phyloP scores from a whole-genome alignment of 2,888 invertebrate genomes.

The Deroplatys truncata region DNA sequence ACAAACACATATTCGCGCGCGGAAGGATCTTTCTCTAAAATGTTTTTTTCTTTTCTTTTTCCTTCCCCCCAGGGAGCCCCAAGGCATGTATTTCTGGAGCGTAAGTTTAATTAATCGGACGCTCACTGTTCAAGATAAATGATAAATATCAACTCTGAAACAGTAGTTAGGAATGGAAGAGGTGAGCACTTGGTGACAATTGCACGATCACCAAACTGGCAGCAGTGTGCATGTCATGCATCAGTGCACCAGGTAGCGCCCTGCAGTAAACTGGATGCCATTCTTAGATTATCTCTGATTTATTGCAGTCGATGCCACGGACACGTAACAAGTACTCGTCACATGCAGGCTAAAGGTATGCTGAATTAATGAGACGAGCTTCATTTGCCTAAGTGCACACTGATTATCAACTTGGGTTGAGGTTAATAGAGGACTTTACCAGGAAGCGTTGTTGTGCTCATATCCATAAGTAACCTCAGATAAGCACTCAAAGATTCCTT shows the following conservation, averaged over 20 bases:
- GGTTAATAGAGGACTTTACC: neutral
- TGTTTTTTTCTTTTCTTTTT: too few species aligned
- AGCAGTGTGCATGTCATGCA: neutral
- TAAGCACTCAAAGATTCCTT: too few species aligned
- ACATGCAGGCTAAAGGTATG: neutral
- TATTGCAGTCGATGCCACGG: neutral
- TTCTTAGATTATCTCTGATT: neutral
- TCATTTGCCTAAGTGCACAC: neutral
- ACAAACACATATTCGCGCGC: too few species aligned
- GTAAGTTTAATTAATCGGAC: too few species aligned
- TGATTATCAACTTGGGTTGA: neutral
- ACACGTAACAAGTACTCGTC: neutral
- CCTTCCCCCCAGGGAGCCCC: too few species aligned
- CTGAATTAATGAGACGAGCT: neutral
- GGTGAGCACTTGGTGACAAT: too few species aligned
- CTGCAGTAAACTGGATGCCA: neutral
- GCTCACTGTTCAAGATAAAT: too few species aligned
- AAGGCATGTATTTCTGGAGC: too few species aligned
- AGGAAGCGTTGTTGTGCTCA: too few species aligned
- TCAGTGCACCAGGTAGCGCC: neutral
- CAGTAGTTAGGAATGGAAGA: neutral
- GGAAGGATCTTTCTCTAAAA: too few species aligned
- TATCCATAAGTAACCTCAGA: too few species aligned
- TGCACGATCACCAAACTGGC: neutral
- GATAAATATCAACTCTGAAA: too few species aligned